phyloP scores from a whole-genome alignment of 2,888 invertebrate genomes.

The Phalangium opilio region DNA sequence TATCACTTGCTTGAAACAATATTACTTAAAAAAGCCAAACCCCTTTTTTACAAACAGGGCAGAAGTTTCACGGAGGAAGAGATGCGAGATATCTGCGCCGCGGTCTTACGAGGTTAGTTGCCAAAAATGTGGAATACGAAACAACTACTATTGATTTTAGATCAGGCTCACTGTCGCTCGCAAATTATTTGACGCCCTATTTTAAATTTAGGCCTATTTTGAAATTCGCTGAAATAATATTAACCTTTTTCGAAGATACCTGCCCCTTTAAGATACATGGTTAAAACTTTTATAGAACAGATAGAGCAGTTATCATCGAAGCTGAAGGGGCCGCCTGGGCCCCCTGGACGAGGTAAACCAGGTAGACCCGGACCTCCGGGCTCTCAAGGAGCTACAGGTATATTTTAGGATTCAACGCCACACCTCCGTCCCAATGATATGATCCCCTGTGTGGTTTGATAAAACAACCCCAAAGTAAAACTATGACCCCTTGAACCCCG shows the following conservation, averaged over 20 bases:
- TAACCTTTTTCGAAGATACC: too few species aligned
- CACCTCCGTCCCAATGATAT: too few species aligned
- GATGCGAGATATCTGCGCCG: conserved; percentile 62
- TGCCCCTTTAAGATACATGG: too few species aligned
- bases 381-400: conserved; percentile 17
- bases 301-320: conserved; percentile 51
- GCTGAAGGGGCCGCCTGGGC: conserved; percentile 47
- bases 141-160: too few species aligned
- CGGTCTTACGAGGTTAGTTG: conserved; percentile 53
- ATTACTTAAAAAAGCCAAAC: neutral
- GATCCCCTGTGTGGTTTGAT: neutral
- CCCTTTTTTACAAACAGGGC: conserved; percentile 36
- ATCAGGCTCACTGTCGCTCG: too few species aligned
- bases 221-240: too few species aligned
- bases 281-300: conserved; percentile 43
- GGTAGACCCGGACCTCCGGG: conserved; percentile 25
- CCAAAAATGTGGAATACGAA: neutral
- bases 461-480: neutral
- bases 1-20: too few species aligned
- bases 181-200: too few species aligned
- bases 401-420: neutral
- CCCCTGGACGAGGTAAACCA: conserved; percentile 42
- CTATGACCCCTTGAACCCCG: neutral
- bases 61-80: conserved; percentile 52
- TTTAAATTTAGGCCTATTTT: too few species aligned